phyloP scores from a whole-genome alignment of 2,888 invertebrate genomes.

The Pteria penguin region DNA sequence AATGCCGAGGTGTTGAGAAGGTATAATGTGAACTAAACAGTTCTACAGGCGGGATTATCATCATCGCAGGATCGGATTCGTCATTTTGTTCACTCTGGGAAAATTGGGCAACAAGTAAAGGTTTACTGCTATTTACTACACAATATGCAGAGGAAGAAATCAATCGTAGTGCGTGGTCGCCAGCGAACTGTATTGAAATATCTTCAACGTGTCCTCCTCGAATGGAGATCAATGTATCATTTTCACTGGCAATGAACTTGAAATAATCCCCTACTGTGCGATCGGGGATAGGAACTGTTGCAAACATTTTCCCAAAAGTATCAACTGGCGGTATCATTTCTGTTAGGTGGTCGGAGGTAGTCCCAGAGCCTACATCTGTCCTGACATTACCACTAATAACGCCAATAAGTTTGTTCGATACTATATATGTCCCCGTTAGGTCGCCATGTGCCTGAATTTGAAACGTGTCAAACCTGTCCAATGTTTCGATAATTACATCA shows the following conservation, averaged over 20 bases:
- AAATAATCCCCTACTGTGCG: constrained; percentile 61
- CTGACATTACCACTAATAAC: constrained; percentile 63
- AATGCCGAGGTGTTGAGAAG: constrained; percentile 46
- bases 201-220: constrained; percentile 20
- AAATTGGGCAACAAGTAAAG: constrained; percentile 57
- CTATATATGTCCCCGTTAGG: constrained; percentile 63
- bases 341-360: constrained; percentile 51
- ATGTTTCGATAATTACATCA: constrained; percentile 4
- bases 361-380: constrained; percentile 43
- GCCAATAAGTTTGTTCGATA: constrained; percentile 56
- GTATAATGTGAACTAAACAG: constrained; percentile 52
- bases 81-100: constrained; percentile 50
- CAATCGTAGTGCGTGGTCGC: constrained; percentile 10
- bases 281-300: constrained; percentile 61
- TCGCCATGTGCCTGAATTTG: constrained; percentile 56
- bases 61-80: constrained; percentile 65
- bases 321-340: constrained; percentile 51
- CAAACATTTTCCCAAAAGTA: constrained; percentile 62
- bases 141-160: constrained; percentile 35
- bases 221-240: constrained; percentile 36
- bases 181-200: constrained; percentile 17
- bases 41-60: constrained; percentile 56
- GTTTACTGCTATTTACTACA: constrained; percentile 38
- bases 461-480: constrained; percentile 43
- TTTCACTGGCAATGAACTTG: constrained; percentile 51